Evolutionary conservation across 2,113 vertebrate genomes (phyloP).

Genomic region (Ammodytes dubius): DNA sequence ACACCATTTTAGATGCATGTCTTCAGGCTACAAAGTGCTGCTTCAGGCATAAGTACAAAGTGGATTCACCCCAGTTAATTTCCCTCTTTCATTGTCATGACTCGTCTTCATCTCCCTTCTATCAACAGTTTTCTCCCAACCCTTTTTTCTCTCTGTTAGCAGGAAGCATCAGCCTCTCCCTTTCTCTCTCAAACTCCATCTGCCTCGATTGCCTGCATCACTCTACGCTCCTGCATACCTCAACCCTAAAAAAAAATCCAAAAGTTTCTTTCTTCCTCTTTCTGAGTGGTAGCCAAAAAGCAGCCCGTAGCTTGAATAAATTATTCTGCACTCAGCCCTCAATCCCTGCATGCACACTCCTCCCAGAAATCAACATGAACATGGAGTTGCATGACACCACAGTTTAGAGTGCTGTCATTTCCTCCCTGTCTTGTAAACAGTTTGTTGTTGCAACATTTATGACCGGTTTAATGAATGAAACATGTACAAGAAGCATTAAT

Average conservation of each 20-base stretch:
- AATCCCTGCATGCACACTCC: background rate
- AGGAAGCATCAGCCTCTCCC: background rate
- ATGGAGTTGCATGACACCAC: conserved; percentile 7
- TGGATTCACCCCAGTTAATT: conserved; percentile 22
- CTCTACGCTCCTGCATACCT: background rate
- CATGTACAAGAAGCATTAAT: conserved; percentile 1
- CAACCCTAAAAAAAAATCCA: conserved; percentile 21
- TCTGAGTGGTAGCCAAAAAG: conserved; percentile 42
- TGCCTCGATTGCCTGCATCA: conserved; percentile 5
- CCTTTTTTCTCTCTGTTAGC: background rate
- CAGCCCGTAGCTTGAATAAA: conserved; percentile 40
- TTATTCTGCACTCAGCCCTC: conserved; percentile 34
- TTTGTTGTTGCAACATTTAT: conserved; percentile 38
- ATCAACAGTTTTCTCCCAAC: background rate
- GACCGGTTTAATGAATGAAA: conserved; percentile 17
- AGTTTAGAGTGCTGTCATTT: conserved; percentile 15
- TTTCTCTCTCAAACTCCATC: conserved; percentile 19
- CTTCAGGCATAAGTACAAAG: conserved; percentile 26
- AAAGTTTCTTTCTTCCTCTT: background rate
- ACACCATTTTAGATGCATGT: conserved; percentile 9
- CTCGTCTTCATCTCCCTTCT: conserved; percentile 11
- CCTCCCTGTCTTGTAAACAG: conserved; percentile 2
- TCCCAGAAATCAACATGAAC: conserved; percentile 2
- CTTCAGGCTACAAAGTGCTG: conserved; percentile 21
- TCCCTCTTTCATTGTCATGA: background rate